A percentile compares a stretch with the other conserved stretches of the same genome.
Conservation (phyloP, 2,888 invertebrate species). For the Ophioninae sp. region DNA sequence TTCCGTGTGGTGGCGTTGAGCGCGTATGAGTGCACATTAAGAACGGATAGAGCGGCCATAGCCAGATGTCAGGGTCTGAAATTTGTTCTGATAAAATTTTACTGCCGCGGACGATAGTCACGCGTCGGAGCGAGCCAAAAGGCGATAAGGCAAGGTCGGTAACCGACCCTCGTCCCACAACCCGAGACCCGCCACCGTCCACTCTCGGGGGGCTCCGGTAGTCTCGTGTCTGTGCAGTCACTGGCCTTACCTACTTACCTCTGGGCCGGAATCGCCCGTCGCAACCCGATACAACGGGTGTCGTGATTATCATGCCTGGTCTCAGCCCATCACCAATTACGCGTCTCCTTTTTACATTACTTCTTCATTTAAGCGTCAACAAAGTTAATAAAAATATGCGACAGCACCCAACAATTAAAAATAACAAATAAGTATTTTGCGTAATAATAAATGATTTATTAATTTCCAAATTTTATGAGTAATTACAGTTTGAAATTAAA, state of each 20-base stretch:
- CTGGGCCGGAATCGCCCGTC: constrained; percentile 52
- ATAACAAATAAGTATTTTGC: too few species aligned
- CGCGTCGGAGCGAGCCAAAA: constrained; percentile 66
- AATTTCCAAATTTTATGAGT: too few species aligned
- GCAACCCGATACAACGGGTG: constrained; percentile 21
- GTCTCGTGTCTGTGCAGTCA: constrained; percentile 56
- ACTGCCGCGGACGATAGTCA: constrained; percentile 69
- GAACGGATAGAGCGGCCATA: neutral
- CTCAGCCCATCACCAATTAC: too few species aligned
- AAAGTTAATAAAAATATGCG: constrained; percentile 12
- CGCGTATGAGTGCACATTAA: neutral
- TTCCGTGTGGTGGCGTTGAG: constrained; percentile 2
- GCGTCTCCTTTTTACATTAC: too few species aligned
- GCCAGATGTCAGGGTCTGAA: constrained; percentile 67
- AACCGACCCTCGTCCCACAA: constrained; percentile 67
- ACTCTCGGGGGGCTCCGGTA: constrained; percentile 21
- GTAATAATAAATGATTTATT: too few species aligned
- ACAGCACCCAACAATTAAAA: too few species aligned
- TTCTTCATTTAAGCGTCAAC: too few species aligned
- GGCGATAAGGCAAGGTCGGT: constrained; percentile 71
- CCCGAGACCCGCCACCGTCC: constrained; percentile 43
- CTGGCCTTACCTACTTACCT: constrained; percentile 58
- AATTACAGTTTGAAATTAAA: too few species aligned
- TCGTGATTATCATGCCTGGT: constrained; percentile 22
- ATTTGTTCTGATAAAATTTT: constrained; percentile 70